Evolutionary conservation across 2,888 invertebrate species (phyloP).

Genomic region (Argynnis bischoffii): DNA sequence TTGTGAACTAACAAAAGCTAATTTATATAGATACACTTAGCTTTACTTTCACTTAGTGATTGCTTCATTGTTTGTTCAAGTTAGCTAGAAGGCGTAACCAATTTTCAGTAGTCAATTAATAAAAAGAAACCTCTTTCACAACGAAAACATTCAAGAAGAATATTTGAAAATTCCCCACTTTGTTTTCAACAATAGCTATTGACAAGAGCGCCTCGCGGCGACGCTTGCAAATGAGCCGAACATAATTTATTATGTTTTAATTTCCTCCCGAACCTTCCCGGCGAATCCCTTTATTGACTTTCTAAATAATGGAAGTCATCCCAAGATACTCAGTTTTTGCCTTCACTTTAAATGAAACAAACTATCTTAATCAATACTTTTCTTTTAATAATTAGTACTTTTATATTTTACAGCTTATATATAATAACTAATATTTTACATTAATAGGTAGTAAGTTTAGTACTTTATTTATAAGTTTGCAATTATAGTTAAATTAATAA

Average conservation of each 20-base stretch:
- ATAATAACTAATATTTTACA: not conserved
- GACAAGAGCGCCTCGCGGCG: constrained; percentile 25
- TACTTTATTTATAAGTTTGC: too few relatives aligned
- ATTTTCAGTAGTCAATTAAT: constrained; percentile 11
- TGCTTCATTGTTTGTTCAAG: not conserved
- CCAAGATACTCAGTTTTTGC: not conserved
- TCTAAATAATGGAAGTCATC: not conserved
- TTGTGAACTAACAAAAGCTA: not conserved
- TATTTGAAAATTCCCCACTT: not conserved
- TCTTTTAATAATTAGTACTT: too few relatives aligned
- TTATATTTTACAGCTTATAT: not conserved
- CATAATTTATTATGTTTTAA: constrained; percentile 41
- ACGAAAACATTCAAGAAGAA: constrained; percentile 7
- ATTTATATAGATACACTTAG: not conserved
- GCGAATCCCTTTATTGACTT: constrained; percentile 19
- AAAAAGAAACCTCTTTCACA: not conserved
- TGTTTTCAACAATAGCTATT: not conserved
- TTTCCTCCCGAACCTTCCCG: constrained; percentile 31
- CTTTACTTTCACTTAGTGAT: not conserved
- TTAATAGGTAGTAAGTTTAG: not conserved
- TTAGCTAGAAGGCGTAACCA: not conserved
- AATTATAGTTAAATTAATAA: too few relatives aligned
- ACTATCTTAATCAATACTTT: too few relatives aligned
- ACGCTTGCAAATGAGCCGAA: constrained; percentile 35
- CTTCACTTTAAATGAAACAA: too few relatives aligned